phyloP scores from a whole-genome alignment of 1,140 invertebrate genomes.

The Platyscapa corneri region DNA sequence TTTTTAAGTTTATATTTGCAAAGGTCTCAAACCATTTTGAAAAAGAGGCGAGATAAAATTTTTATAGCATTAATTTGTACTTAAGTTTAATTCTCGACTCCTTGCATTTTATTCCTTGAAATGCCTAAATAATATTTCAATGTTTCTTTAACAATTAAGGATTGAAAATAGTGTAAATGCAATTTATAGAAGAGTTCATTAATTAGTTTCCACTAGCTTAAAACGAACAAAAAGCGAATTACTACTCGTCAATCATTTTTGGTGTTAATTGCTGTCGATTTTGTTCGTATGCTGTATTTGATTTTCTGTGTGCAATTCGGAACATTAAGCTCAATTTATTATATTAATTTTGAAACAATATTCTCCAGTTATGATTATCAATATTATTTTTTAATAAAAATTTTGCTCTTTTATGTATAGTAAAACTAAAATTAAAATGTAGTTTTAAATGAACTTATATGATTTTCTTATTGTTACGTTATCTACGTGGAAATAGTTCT shows the following conservation, averaged over 20 bases:
- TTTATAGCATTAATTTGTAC: too few relatives aligned
- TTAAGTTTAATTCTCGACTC: too few relatives aligned
- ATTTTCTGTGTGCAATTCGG: background rate
- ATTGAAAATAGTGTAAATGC: background rate
- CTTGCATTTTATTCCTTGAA: too few relatives aligned
- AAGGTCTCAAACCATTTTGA: too few relatives aligned
- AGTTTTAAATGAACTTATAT: background rate
- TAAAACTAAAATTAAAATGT: background rate
- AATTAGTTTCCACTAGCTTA: background rate
- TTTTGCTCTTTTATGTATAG: background rate
- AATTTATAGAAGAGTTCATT: background rate
- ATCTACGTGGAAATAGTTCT: background rate
- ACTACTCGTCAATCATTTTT: background rate
- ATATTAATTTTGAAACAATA: background rate
- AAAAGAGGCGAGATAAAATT: too few relatives aligned
- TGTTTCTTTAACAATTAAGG: too few relatives aligned
- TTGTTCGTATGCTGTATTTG: background rate
- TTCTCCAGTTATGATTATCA: background rate
- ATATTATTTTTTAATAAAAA: background rate
- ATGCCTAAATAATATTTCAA: too few relatives aligned
- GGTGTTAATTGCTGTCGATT: background rate
- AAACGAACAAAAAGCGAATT: background rate
- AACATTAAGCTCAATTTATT: background rate
- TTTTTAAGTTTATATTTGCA: too few relatives aligned
- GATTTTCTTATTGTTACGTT: background rate